A percentile compares a stretch with the other conserved stretches of the same genome.
Evolutionary conservation across 2,113 vertebrate species (phyloP).

Genomic region (Brienomyrus brachyistius): DNA sequence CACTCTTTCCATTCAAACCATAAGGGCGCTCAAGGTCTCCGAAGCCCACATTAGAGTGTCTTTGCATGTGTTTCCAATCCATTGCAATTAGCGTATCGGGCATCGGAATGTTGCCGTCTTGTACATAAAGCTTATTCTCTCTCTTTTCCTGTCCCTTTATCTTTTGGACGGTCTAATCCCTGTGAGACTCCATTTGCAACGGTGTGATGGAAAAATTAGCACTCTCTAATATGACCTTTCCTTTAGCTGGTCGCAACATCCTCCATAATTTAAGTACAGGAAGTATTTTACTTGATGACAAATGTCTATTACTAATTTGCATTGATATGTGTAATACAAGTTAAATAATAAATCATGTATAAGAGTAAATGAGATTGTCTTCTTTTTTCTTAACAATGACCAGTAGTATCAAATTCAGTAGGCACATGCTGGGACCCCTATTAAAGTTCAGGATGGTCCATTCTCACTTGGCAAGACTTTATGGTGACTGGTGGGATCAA

Average conservation of each 20-base stretch:
- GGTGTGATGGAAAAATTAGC: neutral
- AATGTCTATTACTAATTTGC: neutral
- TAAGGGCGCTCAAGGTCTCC: slow-evolving; percentile 53
- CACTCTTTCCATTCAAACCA: slow-evolving; percentile 44
- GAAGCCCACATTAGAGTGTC: slow-evolving; percentile 56
- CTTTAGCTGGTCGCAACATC: neutral
- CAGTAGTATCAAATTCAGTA: neutral
- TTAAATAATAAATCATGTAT: neutral
- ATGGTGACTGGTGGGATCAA: neutral
- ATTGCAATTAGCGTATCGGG: slow-evolving; percentile 54
- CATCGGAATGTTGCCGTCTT: slow-evolving; percentile 53
- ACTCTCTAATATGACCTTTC: neutral
- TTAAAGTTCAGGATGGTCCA: neutral
- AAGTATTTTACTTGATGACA: neutral
- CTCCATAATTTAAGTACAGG: neutral
- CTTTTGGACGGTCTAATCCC: slow-evolving; percentile 8
- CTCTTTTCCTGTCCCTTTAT: slow-evolving; percentile 19
- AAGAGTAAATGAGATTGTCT: neutral
- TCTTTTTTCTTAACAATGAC: neutral
- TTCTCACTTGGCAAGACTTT: neutral
- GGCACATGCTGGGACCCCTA: neutral
- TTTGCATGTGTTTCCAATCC: slow-evolving; percentile 64
- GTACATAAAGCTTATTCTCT: slow-evolving; percentile 30
- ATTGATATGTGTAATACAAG: neutral
- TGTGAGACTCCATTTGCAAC: neutral